Percentiles rank a stretch among this genome's conserved stretches.
These are phyloP conservation scores for Oegoconia quadripuncta DNA, from an alignment of 2,888 invertebrate species.

Conservation along the genomic window DNA sequence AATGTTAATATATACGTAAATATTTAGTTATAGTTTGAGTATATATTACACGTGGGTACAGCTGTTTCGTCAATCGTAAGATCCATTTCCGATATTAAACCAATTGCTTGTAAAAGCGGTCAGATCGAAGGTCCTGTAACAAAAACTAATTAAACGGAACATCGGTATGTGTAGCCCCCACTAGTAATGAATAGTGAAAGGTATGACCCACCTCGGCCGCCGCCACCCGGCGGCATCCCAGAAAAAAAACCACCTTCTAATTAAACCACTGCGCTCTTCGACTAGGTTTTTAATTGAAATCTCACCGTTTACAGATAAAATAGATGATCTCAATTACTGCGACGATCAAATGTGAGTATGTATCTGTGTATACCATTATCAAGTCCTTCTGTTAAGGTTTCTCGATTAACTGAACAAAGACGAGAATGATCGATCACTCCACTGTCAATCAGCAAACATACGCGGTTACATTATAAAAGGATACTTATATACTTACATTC, in stretches of 20 bases:
- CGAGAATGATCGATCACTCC: no score
- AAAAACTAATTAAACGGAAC: slow-evolving; percentile 71
- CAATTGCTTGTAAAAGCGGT: slow-evolving; percentile 26
- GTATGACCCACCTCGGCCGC: slow-evolving; percentile 29
- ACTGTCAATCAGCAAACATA: no score
- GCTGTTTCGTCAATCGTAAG: no score
- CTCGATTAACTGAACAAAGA: no score
- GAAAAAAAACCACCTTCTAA: slow-evolving; percentile 59
- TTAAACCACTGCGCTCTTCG: slow-evolving; percentile 50
- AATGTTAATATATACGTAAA: no score
- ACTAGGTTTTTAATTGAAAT: slow-evolving; percentile 49
- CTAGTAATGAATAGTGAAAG: slow-evolving; percentile 60
- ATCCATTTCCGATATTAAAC: neutral
- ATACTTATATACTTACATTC: no score
- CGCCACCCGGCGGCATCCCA: slow-evolving; percentile 23
- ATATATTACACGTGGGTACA: no score
- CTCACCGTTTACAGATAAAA: slow-evolving; percentile 20
- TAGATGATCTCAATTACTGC: neutral
- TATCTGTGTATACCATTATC: neutral
- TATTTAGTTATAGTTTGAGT: no score
- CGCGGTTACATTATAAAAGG: no score
- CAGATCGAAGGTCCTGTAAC: slow-evolving; percentile 47
- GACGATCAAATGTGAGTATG: neutral
- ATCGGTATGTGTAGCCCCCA: slow-evolving; percentile 55
- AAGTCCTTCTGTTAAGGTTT: no score